Evolutionary conservation across 35 echinoderm and acorn worm genomes (phyloP), one percentile per base, ranked within the genome.

Genomic region (Amphiura filiformis): DNA sequence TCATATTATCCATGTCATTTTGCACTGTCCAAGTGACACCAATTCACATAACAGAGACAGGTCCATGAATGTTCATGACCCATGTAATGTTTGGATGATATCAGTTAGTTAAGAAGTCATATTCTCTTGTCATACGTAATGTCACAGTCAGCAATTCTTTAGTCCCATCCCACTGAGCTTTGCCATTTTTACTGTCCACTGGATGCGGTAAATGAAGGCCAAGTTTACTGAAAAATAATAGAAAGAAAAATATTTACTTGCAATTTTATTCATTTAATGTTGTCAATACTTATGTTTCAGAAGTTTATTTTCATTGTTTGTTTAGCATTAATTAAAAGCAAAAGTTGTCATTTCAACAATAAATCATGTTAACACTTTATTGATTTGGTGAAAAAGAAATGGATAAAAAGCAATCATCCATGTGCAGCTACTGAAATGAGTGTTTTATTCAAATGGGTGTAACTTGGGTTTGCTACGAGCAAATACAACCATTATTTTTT

Each of bases 151-250:
- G 79, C n/a, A 90, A 36, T 34, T 92, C 83, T 35, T 99, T 94
- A 32, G 83, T 85, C 13, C 82, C 84, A 84, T 94, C 90, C 96
- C 96, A 99, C 39, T 95, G 80, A 11, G 96, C 96, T 90, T 57
- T 77, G 20, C 96, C 96, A 56, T 99, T 95, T 56, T 98, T 94
- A 47, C 96, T 94, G 83, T 99, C 96, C 0, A 99, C 96, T 20
- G 96, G 93, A 52, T 99, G 96, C 22, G 96, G 96, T 36, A 99
- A 80, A 90, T 99, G 96, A 7, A 99, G 90, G 20, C 96, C 93
- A 32, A 99, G 90, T 88, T 99, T 99, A 57, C 96, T 99, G 84
- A 64, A 56, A 84, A 75, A 81, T 78, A 83, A 39, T 49, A 17
- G n/a, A 82, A 32, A 82, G 40, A 26, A 52, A 49, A 52, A 38